Evolutionary conservation across 2,888 invertebrate species (phyloP).

Genomic region (Andrena marginata): DNA sequence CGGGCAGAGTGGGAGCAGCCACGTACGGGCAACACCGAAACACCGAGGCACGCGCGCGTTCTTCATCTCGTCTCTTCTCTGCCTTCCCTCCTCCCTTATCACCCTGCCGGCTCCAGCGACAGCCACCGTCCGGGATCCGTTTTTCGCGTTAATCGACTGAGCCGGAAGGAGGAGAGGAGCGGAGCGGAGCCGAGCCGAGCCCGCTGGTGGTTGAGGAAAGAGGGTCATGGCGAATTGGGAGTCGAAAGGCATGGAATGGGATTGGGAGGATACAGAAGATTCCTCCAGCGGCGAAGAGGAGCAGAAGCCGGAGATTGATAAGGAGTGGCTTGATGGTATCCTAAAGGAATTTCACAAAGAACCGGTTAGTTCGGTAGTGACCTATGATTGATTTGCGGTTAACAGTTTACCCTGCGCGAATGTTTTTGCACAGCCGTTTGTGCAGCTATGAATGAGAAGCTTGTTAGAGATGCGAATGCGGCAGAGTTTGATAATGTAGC

Average conservation of each 20-base stretch:
- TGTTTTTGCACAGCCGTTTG: conserved; percentile 38
- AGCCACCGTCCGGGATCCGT: not conserved
- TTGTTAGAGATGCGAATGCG: conserved; percentile 25
- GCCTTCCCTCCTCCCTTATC: not conserved
- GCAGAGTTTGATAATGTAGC: conserved; percentile 9
- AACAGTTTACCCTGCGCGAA: conserved; percentile 32
- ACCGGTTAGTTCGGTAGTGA: conserved; percentile 65
- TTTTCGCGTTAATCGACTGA: conserved; percentile 17
- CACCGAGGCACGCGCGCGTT: not conserved
- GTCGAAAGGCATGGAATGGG: conserved; percentile 85
- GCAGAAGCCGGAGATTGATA: conserved; percentile 87
- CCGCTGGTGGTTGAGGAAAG: not conserved
- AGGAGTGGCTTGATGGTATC: conserved; percentile 87
- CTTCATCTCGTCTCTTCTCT: not conserved
- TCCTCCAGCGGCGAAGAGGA: conserved; percentile 84
- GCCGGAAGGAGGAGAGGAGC: conserved; percentile 11
- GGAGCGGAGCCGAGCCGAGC: not conserved
- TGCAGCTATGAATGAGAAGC: conserved; percentile 9
- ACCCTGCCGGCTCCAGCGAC: not conserved
- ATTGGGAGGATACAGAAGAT: conserved; percentile 86
- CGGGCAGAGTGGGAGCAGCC: conserved; percentile 34
- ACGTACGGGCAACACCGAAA: conserved; percentile 20
- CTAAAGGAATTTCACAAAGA: conserved; percentile 85
- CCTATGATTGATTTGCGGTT: conserved; percentile 35
- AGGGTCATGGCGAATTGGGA: conserved; percentile 85